Evolutionary conservation across 2,113 vertebrate species (phyloP), one percentile per base, ranked within the genome.

Genomic region (Etheostoma cragini): DNA sequence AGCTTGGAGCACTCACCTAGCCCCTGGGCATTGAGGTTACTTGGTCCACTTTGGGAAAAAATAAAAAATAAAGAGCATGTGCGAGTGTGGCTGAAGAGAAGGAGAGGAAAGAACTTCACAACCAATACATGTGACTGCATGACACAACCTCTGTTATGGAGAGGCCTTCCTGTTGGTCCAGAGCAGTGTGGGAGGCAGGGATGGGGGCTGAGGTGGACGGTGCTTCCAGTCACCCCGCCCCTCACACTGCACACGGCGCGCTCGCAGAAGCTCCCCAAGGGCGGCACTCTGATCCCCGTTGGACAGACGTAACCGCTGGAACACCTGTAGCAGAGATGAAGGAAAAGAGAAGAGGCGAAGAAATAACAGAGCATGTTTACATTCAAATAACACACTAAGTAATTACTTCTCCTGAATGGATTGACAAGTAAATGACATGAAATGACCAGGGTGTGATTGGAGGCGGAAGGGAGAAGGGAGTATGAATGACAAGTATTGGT

Each of bases 171-270:
- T 96, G 89, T 94, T 35, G 95, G 95, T 95, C 96, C 96, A 94
- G 92, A 96, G 91, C 91, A 96, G 89, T 21, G 89, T 79, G 84
- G 91, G 91, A 71, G 97, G 92, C 79, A 95, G 22, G 93, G 95
- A 4, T 85, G 95, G 66, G 93, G 96, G 94, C 89, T 77, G 95
- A 88, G 93, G 89, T 53, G 52, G 94, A 84, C 68, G 93, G 57
- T 94, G 95, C 85, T 96, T 95, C 95, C 96, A 97, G 78, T 94
- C 93, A 19, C 89, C 93, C 42, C 71, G 87, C 54, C 95, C 95
- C 92, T 97, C 97, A 61, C 96, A 97, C 74, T 97, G 95, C 87
- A 89, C 93, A 86, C 95, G 94, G 75, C 96, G 94, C 96, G 96
- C 96, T 22, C 96, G 95, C 84, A 98, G 91, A 65, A 97, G 95